Evolutionary conservation across 2,797 vertebrate genomes (phyloP), one percentile per base, ranked within the genome.

Genomic region (Nasua narica): DNA sequence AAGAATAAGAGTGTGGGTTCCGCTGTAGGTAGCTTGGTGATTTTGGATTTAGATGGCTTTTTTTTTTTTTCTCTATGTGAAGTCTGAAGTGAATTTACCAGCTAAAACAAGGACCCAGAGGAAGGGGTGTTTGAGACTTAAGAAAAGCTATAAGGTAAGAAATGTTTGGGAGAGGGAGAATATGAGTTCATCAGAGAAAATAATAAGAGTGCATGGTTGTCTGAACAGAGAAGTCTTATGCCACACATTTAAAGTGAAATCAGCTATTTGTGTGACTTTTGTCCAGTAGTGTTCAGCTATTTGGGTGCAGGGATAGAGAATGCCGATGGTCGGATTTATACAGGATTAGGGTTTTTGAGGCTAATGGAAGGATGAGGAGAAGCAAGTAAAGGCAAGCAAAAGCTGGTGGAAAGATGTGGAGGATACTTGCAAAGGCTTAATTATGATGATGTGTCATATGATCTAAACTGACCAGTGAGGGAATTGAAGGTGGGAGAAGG

Each of bases 41-140:
- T 48, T 95, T 11, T 90, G 69, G 21, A 85, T 87, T 93, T 79
- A 86, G 21, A 84, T 65, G 27, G 18, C 23, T 90, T 88, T 95
- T 37, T 83, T 88, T 96, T 60, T 60, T 60, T 60, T 95, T 89
- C 93, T 87, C 21, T 81, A 18, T 54, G 10, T 90, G 67, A 95
- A 93, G 32, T 46, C 50, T 70, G 46, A 83, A 69, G 32, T 76
- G 40, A 95, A 70, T 87, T 94, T 91, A 76, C 13, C 21, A 69
- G 19, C 48, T 85, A 18, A 86, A 94, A 69, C 79, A 52, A 84
- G 46, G 18, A n/a, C 15, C 35, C 62, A 92, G 60, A 87, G 25
- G 8, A 90, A 77, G 25, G 13, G 21, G 16, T 37, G 96, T 81
- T 74, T 13, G 37, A 70, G 56, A 84, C 52, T 91, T 90, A 82